Evolutionary conservation across 1,140 invertebrate species (phyloP), one percentile per base, ranked within the genome.

Genomic region (Rhyacophila brunnea): DNA sequence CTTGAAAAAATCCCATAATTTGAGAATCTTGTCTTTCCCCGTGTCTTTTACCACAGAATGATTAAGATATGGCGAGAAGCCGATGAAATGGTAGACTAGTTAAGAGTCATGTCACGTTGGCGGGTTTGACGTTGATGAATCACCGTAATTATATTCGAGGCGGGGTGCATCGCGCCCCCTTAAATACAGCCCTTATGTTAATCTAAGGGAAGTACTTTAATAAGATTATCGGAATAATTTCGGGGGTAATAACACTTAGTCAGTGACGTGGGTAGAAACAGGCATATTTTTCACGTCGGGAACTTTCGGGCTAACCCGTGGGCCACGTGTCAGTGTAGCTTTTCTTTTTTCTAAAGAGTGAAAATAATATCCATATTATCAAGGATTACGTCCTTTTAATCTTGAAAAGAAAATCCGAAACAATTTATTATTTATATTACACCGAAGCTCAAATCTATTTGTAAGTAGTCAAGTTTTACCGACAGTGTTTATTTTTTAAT

Each of bases 11-110:
- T n/a, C n/a, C n/a, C n/a, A n/a, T n/a, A n/a, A n/a, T n/a, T n/a
- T 28, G 23, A 28, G 23, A 28, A 28, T n/a, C n/a, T 6, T n/a
- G 34, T 35, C 34, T 35, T 6, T 40, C 11, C 15, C 11, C 3
- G 11, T n/a, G 11, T 15, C 11, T 13, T n/a, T 4, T 40, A n/a
- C 38, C 3, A 13, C 11, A 15, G 38, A n/a, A 40, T 53, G 40
- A 53, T 53, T 53, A 53, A 53, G 51, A 53, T 19, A n/a, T 23
- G 35, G 34, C 36, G 49, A 42, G 19, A 42, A 53, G 17, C 51
- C 51, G 51, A 53, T 28, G 51, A 53, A 53, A 53, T 43, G 51
- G 35, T 19, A 38, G 51, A 53, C 42, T 53, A 53, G 51, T 53
- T 43, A 38, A 19, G 51, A 53, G 51, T 53, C 51, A 28, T 43